Evolutionary conservation across 2,113 vertebrate genomes (phyloP), one percentile per base, ranked within the genome.

Genomic region (Phrynocephalus versicolor): DNA sequence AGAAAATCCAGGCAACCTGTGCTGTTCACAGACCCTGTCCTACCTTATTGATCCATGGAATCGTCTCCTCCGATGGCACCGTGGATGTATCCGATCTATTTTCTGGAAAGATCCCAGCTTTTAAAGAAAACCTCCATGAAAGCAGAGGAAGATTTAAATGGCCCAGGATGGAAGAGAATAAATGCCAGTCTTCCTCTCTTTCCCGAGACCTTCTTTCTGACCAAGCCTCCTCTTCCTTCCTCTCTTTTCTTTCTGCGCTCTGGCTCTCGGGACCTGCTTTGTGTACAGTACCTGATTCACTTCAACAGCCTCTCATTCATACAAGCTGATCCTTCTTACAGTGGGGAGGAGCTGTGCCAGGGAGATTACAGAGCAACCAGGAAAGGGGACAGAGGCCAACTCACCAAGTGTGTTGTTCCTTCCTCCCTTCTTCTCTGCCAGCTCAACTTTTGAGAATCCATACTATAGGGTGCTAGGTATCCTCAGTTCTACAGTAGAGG

Each of bases 261-360:
- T 77, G 30, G 16, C 75, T 35, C 51, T 62, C 37, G 4, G 25
- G 5, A 39, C 8, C 55, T 12, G 55, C 21, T 55, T 64, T 71
- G 86, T 65, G 2, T 19, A 41, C 67, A 23, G n/a, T 41, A 64
- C 86, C 86, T 83, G 81, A 21, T 79, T 72, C 86, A 51, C 55
- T 64, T 19, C 55, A 30, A 81, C 51, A 35, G 91, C 64, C 81
- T 55, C 74, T 95, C 94, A 92, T 94, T 96, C 95, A 95, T 92
- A 79, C 89, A 86, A 90, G 90, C 93, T 94, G 95, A 96, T 95
- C 96, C 94, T 88, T 82, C 92, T 90, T 95, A 96, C 88, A 79
- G 62, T 89, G 87, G 95, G 96, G 73, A 95, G 96, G 96, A 93
- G 74, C 33, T 6, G n/a, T 9, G 33, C 1, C n/a, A 10, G 3